Percentiles rank a stretch among this genome's conserved stretches.
These are phyloP conservation scores for Cryptophagus acutangulus DNA, from an alignment of 2,888 invertebrate genomes.

Conservation along the genomic window DNA sequence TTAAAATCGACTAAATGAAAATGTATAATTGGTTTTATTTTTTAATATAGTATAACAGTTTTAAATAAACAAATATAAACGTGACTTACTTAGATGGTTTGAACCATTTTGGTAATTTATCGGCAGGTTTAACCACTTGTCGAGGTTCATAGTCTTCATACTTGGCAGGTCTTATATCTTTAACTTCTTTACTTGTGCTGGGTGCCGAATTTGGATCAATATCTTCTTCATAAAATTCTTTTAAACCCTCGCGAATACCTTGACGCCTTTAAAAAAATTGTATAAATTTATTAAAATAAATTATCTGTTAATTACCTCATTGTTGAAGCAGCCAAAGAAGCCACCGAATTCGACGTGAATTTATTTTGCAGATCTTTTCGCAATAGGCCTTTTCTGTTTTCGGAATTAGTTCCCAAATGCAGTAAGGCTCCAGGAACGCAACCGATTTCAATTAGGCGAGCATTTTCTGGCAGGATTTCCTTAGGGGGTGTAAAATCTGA, in stretches of 20 bases:
- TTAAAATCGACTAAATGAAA: constrained; percentile 3
- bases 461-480: constrained; percentile 56
- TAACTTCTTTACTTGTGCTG: constrained; percentile 38
- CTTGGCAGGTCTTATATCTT: constrained; percentile 8
- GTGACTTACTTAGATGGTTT: constrained; percentile 26
- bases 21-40: too few relatives aligned
- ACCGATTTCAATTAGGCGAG: constrained; percentile 64
- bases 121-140: constrained; percentile 30
- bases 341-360: constrained; percentile 62
- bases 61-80: neutral
- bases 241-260: too few relatives aligned
- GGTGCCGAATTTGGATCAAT: constrained; percentile 33
- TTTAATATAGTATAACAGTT: neutral
- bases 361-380: constrained; percentile 58
- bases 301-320: too few relatives aligned
- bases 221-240: constrained; percentile 26
- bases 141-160: constrained; percentile 24
- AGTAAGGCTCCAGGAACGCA: constrained; percentile 75
- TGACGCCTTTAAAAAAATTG: too few relatives aligned
- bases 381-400: constrained; percentile 48
- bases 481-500: constrained; percentile 83
- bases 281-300: too few relatives aligned
- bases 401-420: constrained; percentile 60
- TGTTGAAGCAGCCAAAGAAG: constrained; percentile 64
- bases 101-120: constrained; percentile 47